Evolutionary conservation across 2,113 vertebrate species (phyloP).

Genomic region (Antechinus stuartii): DNA sequence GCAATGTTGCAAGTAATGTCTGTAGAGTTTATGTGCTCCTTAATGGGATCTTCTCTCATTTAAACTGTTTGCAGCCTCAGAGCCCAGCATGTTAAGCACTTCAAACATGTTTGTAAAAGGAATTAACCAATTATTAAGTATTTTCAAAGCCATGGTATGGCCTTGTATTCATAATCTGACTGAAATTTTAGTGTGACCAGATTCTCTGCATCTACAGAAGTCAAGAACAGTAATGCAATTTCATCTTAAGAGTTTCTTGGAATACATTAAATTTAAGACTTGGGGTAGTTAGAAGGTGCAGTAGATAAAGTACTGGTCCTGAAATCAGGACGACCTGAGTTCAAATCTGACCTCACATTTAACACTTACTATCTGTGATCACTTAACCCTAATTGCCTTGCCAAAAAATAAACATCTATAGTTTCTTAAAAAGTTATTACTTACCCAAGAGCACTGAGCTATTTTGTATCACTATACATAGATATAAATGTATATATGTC

Average conservation of each 20-base stretch:
- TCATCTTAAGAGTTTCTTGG: background rate
- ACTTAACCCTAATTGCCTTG: no score
- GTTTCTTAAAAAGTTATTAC: background rate
- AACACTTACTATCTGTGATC: no score
- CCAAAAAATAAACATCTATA: no score
- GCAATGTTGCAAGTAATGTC: background rate
- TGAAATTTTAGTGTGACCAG: background rate
- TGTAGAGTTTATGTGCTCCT: background rate
- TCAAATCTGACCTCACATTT: no score
- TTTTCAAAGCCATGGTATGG: background rate
- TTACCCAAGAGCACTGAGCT: background rate
- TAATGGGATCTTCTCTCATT: background rate
- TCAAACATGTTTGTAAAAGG: background rate
- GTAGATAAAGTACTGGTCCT: no score
- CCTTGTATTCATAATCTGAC: background rate
- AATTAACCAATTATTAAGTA: background rate
- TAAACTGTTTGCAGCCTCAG: background rate
- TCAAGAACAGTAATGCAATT: background rate
- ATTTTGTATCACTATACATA: background rate
- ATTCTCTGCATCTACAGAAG: background rate
- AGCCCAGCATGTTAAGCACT: background rate
- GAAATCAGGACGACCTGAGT: no score
- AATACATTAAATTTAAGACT: background rate
- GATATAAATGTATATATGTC: background rate
- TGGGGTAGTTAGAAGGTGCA: no score